Evolutionary conservation across 2,113 vertebrate species (phyloP).

Genomic region (Chaenogobius annularis): DNA sequence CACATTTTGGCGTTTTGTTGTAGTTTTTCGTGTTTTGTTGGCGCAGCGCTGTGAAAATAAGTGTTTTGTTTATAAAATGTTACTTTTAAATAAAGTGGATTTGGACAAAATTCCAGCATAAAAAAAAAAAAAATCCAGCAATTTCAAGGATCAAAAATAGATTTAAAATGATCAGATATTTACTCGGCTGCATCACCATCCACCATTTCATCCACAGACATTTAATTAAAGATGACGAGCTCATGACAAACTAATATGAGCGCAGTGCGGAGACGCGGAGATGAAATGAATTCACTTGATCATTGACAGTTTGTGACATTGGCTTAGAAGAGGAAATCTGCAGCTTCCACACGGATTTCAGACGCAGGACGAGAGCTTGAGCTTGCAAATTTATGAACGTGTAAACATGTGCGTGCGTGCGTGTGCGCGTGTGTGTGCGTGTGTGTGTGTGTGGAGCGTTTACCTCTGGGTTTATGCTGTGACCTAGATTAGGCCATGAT

Average conservation of each 20-base stretch:
- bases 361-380: conserved; percentile 14
- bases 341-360: conserved; percentile 22
- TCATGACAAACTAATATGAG: conserved; percentile 19
- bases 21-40: too few species aligned
- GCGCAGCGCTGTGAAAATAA: too few species aligned
- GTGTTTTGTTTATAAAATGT: too few species aligned
- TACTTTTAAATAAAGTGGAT: too few species aligned
- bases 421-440: conserved; percentile 26
- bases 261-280: not conserved
- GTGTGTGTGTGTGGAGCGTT: conserved; percentile 34
- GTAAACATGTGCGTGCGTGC: conserved; percentile 6
- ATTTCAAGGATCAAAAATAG: not conserved
- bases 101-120: not conserved
- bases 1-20: too few species aligned
- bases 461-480: conserved; percentile 69
- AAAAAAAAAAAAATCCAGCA: not conserved
- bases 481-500: conserved; percentile 74
- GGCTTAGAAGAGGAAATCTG: not conserved
- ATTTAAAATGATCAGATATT: conserved; percentile 14
- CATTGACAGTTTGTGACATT: not conserved
- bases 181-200: not conserved
- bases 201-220: not conserved
- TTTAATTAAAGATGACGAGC: conserved; percentile 26
- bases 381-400: conserved; percentile 21
- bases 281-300: not conserved